A percentile compares a stretch with the other conserved stretches of the same genome.
phyloP scores from a whole-genome alignment of 2,888 invertebrate species.

The Pyralis farinalis region DNA sequence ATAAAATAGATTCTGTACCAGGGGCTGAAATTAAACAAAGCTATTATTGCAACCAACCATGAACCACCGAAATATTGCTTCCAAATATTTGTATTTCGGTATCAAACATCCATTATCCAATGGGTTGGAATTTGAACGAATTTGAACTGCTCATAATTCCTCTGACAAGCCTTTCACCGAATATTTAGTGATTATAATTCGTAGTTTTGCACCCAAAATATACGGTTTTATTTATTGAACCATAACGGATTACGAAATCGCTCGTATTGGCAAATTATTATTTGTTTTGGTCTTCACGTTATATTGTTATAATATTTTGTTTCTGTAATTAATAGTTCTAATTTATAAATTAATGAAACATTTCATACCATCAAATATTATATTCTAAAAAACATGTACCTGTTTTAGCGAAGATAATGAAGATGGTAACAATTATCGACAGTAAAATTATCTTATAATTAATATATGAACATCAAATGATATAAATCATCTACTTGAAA shows the following conservation, averaged over 20 bases:
- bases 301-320: no score
- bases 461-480: no score
- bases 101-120: conserved; percentile 11
- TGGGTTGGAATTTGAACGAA: conserved; percentile 8
- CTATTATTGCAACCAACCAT: conserved; percentile 8
- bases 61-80: conserved; percentile 8
- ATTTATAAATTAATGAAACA: no score
- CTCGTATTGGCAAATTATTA: no score
- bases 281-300: no score
- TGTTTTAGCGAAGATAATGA: no score
- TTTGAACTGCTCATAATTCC: conserved; percentile 1
- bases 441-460: no score
- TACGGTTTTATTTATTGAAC: neutral
- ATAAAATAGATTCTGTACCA: conserved; percentile 2
- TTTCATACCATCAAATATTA: no score
- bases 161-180: neutral
- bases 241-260: neutral
- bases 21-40: conserved; percentile 7
- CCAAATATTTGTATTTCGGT: conserved; percentile 14
- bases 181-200: conserved; percentile 4
- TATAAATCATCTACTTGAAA: no score
- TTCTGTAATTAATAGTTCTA: no score
- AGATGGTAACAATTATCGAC: no score
- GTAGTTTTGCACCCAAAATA: neutral
- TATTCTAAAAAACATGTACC: no score